A percentile compares a stretch with the other conserved stretches of the same genome.
Conservation (phyloP, 2,113 vertebrate species). For the Limnothrissa miodon region DNA sequence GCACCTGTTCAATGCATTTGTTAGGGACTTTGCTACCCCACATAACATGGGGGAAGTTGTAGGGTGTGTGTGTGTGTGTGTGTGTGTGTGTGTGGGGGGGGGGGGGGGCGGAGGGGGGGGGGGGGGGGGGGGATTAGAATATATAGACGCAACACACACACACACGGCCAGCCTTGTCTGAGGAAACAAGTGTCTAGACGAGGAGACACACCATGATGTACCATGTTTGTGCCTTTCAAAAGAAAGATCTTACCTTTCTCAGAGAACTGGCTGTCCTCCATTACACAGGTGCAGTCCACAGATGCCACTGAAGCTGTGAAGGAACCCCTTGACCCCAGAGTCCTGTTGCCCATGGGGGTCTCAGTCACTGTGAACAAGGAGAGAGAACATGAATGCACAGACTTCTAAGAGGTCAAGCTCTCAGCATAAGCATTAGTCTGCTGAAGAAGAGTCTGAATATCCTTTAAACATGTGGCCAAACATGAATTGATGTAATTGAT, state of each 20-base stretch:
- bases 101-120: too few species aligned
- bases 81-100: too few species aligned
- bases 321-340: conserved; percentile 46
- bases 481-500: background rate
- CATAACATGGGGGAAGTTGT: background rate
- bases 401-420: background rate
- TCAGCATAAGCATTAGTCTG: background rate
- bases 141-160: too few species aligned
- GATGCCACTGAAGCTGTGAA: conserved; percentile 17
- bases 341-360: conserved; percentile 9
- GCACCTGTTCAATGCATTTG: background rate
- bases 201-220: too few species aligned
- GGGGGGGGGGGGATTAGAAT: too few species aligned
- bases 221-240: background rate
- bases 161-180: background rate
- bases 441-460: background rate
- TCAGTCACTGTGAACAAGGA: conserved; percentile 42
- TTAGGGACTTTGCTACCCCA: background rate
- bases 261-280: conserved; percentile 48
- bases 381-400: background rate
- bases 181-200: background rate
- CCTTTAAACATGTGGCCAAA: background rate
- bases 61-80: too few species aligned
- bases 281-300: conserved; percentile 40
- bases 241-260: conserved; percentile 58